Evolutionary conservation across 2,888 invertebrate species (phyloP), one percentile per base, ranked within the genome.

Genomic region (Polyommatus icarus): DNA sequence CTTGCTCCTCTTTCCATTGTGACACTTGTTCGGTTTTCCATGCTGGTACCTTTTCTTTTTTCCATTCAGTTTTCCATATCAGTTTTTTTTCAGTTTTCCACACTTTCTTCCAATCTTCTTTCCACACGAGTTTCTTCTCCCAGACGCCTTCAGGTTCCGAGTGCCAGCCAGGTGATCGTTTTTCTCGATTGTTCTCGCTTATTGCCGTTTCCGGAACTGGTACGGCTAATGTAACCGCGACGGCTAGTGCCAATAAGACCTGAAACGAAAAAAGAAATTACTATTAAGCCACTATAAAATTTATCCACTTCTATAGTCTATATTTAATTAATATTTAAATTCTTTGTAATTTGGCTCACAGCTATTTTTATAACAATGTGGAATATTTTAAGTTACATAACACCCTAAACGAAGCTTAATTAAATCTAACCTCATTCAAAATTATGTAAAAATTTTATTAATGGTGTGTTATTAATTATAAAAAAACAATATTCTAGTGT

Each of bases 41-140:
- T 3, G 96, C 95, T 6, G 97, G 96, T 3, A 96, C 95, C 84
- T 96, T 96, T 59, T 96, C 94, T 84, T 97, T 96, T 83, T 96
- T 96, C 96, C 96, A 97, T 86, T 96, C 95, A 46, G 95, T 94
- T 89, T 96, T 96, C 96, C 96, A 97, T 76, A 93, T 91, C 78
- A 96, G 93, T 87, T 97, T 97, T 83, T 97, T 97, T 72, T 96
- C 95, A 0, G 95, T 95, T 88, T 97, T 97, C 96, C 96, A 97
- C 46, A 96, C 92, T 86, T 96, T 95, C 83, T 96, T 95, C 97
- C 97, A 97, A 82, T 97, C 97, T 79, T 96, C 96, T 89, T 97
- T 97, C 97, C 97, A 98, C 46, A 95, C 95, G 73, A 97, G 94
- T 88, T 97, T 97, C 89, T 97, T 97, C 88, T 97, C 96, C 97